phyloP scores from a whole-genome alignment of 2,113 vertebrate genomes.

The Spizaetus ornatus region DNA sequence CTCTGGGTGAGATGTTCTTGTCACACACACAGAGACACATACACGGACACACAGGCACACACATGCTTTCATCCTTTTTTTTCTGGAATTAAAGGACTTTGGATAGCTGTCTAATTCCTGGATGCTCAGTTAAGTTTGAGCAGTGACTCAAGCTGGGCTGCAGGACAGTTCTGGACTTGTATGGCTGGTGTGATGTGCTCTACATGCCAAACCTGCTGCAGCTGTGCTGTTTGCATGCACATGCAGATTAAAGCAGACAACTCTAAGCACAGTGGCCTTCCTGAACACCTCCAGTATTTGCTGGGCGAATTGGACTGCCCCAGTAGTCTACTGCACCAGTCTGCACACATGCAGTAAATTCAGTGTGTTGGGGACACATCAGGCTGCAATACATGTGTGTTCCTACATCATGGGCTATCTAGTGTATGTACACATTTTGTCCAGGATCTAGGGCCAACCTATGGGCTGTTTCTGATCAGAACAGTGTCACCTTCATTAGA shows the following conservation, averaged over 20 bases:
- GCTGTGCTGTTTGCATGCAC: neutral
- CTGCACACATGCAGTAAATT: rapidly evolving
- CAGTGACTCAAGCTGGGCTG: neutral
- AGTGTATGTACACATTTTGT: rapidly evolving
- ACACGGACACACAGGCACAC: rapidly evolving
- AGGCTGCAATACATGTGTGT: rapidly evolving
- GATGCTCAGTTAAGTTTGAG: neutral
- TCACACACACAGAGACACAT: neutral
- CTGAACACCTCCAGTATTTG: neutral
- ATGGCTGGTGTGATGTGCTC: neutral
- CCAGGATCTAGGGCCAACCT: neutral
- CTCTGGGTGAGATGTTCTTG: neutral
- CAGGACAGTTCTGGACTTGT: neutral
- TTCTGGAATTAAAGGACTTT: neutral
- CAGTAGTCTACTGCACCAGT: neutral
- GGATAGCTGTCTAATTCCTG: neutral
- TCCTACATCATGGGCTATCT: rapidly evolving
- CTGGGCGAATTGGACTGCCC: neutral
- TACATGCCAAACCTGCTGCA: neutral
- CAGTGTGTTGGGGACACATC: rapidly evolving
- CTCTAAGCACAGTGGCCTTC: neutral
- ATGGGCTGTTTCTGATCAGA: neutral
- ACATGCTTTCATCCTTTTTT: neutral
- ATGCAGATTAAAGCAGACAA: neutral
- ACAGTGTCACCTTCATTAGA: neutral